Percentiles rank a stretch among this genome's conserved stretches.
These are phyloP conservation scores for Holotrichia oblita DNA, from an alignment of 1,140 invertebrate species.

Conservation along the genomic window DNA sequence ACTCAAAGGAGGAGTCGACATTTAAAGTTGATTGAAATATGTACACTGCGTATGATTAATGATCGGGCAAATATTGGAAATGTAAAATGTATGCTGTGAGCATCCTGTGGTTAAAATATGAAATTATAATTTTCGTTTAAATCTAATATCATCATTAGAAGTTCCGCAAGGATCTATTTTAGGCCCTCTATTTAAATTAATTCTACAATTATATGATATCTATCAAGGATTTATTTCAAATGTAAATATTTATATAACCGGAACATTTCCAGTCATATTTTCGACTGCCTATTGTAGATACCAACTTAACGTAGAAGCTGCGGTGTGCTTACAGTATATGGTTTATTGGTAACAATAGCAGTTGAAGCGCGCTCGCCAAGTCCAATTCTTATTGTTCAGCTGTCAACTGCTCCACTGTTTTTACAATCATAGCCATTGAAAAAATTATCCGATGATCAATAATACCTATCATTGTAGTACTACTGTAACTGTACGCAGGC, in stretches of 20 bases:
- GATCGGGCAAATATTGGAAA: too few relatives aligned
- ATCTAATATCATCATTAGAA: too few relatives aligned
- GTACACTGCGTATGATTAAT: too few relatives aligned
- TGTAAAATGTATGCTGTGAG: too few relatives aligned
- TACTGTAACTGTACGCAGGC: not conserved
- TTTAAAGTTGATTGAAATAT: too few relatives aligned
- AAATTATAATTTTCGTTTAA: too few relatives aligned
- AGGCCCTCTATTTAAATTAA: not conserved
- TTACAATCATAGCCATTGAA: not conserved
- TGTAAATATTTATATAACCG: constrained; percentile 2
- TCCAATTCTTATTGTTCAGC: not conserved
- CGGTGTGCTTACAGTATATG: not conserved
- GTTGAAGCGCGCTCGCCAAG: not conserved
- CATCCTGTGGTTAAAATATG: too few relatives aligned
- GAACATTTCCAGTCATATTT: not conserved
- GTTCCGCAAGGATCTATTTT: too few relatives aligned
- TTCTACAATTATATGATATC: not conserved
- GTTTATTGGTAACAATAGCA: not conserved
- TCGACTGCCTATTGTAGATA: not conserved
- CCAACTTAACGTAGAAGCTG: not conserved
- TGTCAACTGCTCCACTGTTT: not conserved
- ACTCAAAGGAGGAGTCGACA: too few relatives aligned
- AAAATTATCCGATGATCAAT: not conserved
- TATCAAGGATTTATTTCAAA: not conserved
- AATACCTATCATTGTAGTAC: not conserved